Evolutionary conservation across 2,797 vertebrate species (phyloP), one percentile per base, ranked within the genome.

Genomic region (Lutjanus argentimaculatus): DNA sequence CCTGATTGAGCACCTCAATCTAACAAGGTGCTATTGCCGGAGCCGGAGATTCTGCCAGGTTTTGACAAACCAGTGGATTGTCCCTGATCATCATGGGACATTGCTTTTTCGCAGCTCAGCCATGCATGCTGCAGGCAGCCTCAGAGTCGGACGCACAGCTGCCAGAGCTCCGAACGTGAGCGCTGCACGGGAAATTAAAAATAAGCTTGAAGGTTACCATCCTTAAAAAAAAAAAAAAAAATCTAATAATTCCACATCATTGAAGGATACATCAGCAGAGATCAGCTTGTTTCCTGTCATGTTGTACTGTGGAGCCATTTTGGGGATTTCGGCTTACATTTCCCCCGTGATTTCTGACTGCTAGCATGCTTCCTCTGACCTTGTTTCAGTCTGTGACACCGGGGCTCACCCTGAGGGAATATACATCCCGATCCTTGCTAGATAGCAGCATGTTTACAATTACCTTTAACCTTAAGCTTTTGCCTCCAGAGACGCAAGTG

Each of bases 1-100:
- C 96, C 96, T 99, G 98, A 99, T 99, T 99, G 98, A 99, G 97
- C 97, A 97, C 97, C 97, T 98, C 98, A 97, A 97, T 98, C 98
- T 99, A 98, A 99, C 98, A 98, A 99, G 97, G 97, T 98, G 91
- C 93, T 94, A 93, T 92, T 94, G 93, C 94, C 72, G 84, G 90
- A 97, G 97, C 95, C 95, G 91, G 96, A 95, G 96, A 97, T 96
- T 97, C 97, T 97, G 97, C 96, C 96, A 97, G 96, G 94, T 93
- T 95, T 96, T 96, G 95, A 96, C 83, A 93, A 97, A 97, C 97
- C 91, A 87, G 95, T 94, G 97, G 97, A 97, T 97, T 97, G 93
- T 95, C 95, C 96, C 96, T 93, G 94, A 97, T 98, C 97, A 98
- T 98, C 97, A 97, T 95, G 95, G 97, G 95, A 96, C 95, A 95